Evolutionary conservation across 2,797 vertebrate genomes (phyloP).

Genomic region (Crocidura indochinensis): DNA sequence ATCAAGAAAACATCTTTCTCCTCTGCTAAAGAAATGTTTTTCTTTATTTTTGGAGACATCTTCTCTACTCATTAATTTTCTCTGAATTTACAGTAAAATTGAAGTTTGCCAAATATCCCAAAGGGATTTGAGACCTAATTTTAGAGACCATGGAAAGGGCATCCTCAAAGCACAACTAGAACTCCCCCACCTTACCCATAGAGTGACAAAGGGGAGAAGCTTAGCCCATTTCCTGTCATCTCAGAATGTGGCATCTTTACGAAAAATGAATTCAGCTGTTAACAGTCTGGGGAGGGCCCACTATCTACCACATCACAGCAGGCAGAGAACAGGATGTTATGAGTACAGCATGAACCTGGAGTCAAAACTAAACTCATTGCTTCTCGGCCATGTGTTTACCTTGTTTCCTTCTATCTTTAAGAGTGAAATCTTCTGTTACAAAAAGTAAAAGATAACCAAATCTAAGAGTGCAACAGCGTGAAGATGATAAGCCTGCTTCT

Average conservation of each 20-base stretch:
- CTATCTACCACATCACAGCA: slow-evolving; percentile 81
- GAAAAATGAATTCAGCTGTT: slow-evolving; percentile 64
- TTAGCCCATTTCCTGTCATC: neutral
- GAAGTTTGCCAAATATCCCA: slow-evolving; percentile 42
- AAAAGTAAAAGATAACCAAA: slow-evolving; percentile 59
- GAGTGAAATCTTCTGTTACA: slow-evolving; percentile 69
- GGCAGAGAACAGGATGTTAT: slow-evolving; percentile 88
- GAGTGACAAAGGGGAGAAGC: neutral
- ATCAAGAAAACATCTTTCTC: neutral
- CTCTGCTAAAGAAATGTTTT: neutral
- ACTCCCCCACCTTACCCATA: neutral
- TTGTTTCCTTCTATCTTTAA: slow-evolving; percentile 75
- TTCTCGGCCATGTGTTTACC: slow-evolving; percentile 78
- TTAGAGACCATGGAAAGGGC: slow-evolving; percentile 22
- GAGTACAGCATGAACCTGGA: slow-evolving; percentile 84
- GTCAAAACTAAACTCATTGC: slow-evolving; percentile 79
- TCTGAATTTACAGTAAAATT: slow-evolving; percentile 22
- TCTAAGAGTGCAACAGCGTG: neutral
- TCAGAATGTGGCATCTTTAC: slow-evolving; percentile 16
- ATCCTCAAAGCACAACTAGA: neutral
- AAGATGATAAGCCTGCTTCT: slow-evolving; percentile 60
- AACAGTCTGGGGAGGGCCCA: slow-evolving; percentile 26
- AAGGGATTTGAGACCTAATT: slow-evolving; percentile 45
- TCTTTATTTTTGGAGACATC: neutral
- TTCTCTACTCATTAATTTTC: slow-evolving; percentile 22